These are phyloP conservation scores for Orientallactaga bullata DNA, from an alignment of 2,113 vertebrate species.

Conservation along the genomic window DNA sequence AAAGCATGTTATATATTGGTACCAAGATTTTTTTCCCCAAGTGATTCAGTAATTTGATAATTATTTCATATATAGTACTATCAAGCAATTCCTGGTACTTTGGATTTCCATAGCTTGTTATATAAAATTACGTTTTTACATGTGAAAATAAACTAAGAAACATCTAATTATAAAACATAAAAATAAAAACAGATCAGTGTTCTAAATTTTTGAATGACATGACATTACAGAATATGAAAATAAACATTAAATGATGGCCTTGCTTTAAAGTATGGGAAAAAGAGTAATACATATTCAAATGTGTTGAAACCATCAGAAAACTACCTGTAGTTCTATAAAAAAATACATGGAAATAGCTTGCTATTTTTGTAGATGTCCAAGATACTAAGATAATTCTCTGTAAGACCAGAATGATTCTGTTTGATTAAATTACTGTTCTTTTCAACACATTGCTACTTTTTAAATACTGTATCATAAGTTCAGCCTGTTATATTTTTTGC, in stretches of 20 bases:
- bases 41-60: conserved; percentile 79
- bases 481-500: conserved; percentile 88
- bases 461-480: conserved; percentile 87
- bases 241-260: conserved; percentile 82
- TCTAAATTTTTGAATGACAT: conserved; percentile 77
- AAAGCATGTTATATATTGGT: conserved; percentile 84
- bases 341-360: conserved; percentile 82
- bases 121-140: conserved; percentile 86
- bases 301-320: conserved; percentile 59
- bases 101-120: conserved; percentile 82
- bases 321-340: conserved; percentile 79
- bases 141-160: conserved; percentile 82
- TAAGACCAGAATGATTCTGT: conserved; percentile 84
- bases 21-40: conserved; percentile 80
- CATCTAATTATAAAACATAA: conserved; percentile 78
- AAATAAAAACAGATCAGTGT: conserved; percentile 76
- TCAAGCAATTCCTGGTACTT: conserved; percentile 84
- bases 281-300: conserved; percentile 65
- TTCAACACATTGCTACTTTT: conserved; percentile 86
- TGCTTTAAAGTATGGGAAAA: conserved; percentile 74
- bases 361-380: conserved; percentile 86
- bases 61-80: conserved; percentile 83
- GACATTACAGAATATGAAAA: conserved; percentile 78
- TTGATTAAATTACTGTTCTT: conserved; percentile 85
- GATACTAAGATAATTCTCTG: conserved; percentile 84